These are phyloP conservation scores for Mesitornis unicolor DNA, from an alignment of 2,113 vertebrate genomes.

Conservation along the genomic window DNA sequence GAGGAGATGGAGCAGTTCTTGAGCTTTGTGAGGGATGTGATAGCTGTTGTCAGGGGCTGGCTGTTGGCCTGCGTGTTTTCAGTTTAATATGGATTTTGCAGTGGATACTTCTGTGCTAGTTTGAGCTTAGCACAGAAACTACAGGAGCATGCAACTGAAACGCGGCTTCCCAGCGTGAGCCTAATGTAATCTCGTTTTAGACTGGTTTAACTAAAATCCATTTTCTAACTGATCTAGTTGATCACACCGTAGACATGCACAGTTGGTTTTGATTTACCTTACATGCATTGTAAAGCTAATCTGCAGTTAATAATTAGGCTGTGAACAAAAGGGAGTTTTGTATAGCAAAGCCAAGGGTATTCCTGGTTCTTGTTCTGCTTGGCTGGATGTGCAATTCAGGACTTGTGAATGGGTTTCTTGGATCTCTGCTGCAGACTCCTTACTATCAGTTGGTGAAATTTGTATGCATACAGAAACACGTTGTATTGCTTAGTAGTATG, in stretches of 20 bases:
- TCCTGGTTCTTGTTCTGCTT: neutral
- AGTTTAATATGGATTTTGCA: neutral
- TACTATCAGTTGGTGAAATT: neutral
- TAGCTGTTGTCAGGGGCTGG: neutral
- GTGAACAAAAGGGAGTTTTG: neutral
- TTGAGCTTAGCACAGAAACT: neutral
- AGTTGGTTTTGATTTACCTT: neutral
- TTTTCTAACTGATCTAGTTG: neutral
- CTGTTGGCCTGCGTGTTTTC: neutral
- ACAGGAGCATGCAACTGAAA: neutral
- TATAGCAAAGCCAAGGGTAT: neutral
- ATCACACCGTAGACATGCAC: neutral
- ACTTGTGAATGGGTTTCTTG: neutral
- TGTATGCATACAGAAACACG: neutral
- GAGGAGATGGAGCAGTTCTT: neutral
- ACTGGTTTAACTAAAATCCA: neutral
- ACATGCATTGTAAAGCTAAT: neutral
- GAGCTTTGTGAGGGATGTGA: neutral
- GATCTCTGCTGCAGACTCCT: neutral
- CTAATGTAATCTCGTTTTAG: neutral
- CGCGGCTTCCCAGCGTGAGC: neutral
- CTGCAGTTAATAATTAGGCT: neutral
- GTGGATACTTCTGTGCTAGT: neutral
- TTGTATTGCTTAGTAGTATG: neutral
- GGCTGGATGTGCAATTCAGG: neutral